Percentiles rank a stretch among this genome's conserved stretches.
phyloP scores from a whole-genome alignment of 2,888 invertebrate species.

The Druceiella hillmani region DNA sequence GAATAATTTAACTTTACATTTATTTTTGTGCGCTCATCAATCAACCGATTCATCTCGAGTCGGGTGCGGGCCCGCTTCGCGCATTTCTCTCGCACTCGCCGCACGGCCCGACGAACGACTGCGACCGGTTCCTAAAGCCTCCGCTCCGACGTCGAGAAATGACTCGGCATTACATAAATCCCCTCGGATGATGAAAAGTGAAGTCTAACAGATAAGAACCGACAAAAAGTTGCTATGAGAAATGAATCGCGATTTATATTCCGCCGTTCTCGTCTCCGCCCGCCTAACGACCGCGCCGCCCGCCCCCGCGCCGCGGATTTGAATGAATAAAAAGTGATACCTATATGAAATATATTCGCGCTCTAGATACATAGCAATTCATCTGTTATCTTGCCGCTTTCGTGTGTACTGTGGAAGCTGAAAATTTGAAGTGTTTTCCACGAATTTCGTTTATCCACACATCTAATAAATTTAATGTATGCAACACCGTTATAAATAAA shows the following conservation, averaged over 20 bases:
- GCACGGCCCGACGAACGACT: constrained; percentile 34
- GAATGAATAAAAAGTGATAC: too few species aligned
- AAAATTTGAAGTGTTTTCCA: too few species aligned
- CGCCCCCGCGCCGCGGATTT: constrained; percentile 23
- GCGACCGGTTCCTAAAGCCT: constrained; percentile 39
- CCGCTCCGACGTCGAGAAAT: constrained; percentile 55
- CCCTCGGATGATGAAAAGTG: constrained; percentile 57
- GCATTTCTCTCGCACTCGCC: constrained; percentile 19
- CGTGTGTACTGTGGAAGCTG: too few species aligned
- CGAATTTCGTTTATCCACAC: too few species aligned
- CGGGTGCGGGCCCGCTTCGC: constrained; percentile 13
- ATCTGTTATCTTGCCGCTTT: too few species aligned
- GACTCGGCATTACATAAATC: constrained; percentile 58
- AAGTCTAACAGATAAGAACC: constrained; percentile 57
- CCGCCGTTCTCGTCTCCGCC: constrained; percentile 37
- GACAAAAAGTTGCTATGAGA: constrained; percentile 57
- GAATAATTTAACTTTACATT: constrained; percentile 58
- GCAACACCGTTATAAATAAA: too few species aligned
- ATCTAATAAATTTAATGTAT: too few species aligned
- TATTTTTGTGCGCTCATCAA: constrained; percentile 57
- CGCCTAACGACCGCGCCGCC: constrained; percentile 19
- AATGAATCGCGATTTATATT: constrained; percentile 55
- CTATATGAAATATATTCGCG: too few species aligned
- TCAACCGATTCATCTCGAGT: constrained; percentile 38
- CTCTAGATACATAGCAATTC: too few species aligned